A percentile compares a stretch with the other conserved stretches of the same genome.
phyloP scores from a whole-genome alignment of 2,797 vertebrate genomes.

The Urocyon cinereoargenteus region DNA sequence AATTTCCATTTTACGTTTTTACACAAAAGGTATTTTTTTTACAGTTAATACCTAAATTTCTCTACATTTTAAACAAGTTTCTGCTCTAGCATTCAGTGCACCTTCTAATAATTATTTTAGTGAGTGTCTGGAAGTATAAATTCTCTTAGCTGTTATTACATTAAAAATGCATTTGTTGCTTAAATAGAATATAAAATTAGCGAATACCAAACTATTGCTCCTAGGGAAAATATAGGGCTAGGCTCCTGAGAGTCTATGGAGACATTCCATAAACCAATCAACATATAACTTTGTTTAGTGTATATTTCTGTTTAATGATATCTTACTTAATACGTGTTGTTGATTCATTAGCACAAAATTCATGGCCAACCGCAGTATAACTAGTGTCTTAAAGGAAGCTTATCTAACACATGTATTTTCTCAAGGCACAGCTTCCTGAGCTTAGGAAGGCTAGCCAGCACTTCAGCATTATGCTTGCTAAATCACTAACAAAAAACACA shows the following conservation, averaged over 20 bases:
- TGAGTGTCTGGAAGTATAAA: neutral
- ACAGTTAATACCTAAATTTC: neutral
- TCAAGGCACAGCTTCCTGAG: neutral
- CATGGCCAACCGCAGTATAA: neutral
- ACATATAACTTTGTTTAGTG: neutral
- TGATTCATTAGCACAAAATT: neutral
- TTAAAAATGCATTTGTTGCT: neutral
- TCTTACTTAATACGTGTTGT: neutral
- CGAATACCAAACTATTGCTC: neutral
- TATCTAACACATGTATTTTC: neutral
- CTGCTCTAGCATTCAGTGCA: neutral
- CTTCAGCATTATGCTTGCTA: neutral
- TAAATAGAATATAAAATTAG: neutral
- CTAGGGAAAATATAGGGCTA: neutral
- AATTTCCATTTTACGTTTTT: slow-evolving; percentile 35
- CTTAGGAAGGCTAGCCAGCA: neutral
- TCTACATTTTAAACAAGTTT: slow-evolving; percentile 3
- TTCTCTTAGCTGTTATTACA: neutral
- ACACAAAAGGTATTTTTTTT: neutral
- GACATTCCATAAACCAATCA: neutral
- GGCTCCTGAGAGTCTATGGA: neutral
- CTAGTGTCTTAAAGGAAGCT: neutral
- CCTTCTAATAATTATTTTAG: neutral
- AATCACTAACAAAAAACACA: neutral
- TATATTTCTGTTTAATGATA: neutral